A percentile compares a stretch with the other conserved stretches of the same genome.
phyloP scores from a whole-genome alignment of 1,140 invertebrate genomes.

The Homarus americanus region DNA sequence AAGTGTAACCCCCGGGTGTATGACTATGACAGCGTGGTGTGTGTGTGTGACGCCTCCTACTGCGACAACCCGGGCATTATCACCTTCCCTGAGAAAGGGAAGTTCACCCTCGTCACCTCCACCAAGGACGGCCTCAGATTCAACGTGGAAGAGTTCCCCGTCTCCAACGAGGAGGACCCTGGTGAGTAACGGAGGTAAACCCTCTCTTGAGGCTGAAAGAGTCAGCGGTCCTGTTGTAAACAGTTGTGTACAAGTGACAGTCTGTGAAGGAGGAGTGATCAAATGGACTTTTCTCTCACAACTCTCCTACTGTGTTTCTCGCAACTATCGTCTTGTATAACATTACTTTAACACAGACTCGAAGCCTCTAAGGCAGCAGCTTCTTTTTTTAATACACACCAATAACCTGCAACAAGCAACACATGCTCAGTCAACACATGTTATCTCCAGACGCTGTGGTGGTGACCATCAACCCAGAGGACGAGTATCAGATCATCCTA shows the following conservation, averaged over 20 bases:
- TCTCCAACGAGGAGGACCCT: background rate
- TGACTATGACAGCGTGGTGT: slow-evolving; percentile 20
- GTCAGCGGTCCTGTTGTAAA: too few relatives aligned
- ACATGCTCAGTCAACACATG: background rate
- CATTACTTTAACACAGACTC: too few relatives aligned
- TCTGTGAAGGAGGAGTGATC: too few relatives aligned
- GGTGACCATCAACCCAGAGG: background rate
- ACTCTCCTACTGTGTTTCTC: too few relatives aligned
- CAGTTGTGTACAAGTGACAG: too few relatives aligned
- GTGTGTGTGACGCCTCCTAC: slow-evolving; percentile 2
- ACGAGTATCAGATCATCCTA: slow-evolving; percentile 79
- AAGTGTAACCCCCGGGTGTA: slow-evolving; percentile 1
- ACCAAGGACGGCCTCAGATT: background rate
- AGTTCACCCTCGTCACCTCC: slow-evolving; percentile 14
- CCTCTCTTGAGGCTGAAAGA: too few relatives aligned
- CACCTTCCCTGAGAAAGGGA: background rate
- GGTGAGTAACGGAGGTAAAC: background rate
- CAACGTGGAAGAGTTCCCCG: background rate
- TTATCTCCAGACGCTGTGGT: background rate
- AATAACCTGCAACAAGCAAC: background rate
- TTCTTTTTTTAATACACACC: too few relatives aligned
- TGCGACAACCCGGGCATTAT: slow-evolving; percentile 24
- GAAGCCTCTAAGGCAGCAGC: too few relatives aligned
- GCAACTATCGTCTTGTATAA: too few relatives aligned
- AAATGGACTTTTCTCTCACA: too few relatives aligned